A percentile compares a stretch with the other conserved stretches of the same genome.
phyloP scores from a whole-genome alignment of 35 echinoderm and acorn worm genomes.

The Strongylocentrotus purpuratus region DNA sequence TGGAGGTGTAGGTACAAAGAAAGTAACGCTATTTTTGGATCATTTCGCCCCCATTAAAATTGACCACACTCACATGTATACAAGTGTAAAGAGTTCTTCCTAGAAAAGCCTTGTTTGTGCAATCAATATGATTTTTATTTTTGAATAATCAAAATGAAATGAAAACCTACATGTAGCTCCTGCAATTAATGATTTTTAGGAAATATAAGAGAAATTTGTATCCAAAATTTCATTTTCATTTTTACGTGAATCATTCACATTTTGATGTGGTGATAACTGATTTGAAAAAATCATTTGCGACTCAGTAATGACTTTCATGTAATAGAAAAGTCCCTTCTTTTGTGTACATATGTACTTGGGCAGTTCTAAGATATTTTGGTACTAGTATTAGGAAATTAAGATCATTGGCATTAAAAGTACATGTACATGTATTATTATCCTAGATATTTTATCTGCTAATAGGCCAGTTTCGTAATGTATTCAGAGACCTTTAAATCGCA shows the following conservation, averaged over 20 bases:
- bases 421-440: too few species aligned
- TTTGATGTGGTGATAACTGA: neutral
- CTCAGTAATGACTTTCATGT: too few species aligned
- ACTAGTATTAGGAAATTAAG: too few species aligned
- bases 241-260: neutral
- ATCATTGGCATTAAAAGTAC: too few species aligned
- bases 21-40: neutral
- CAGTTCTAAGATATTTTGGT: too few species aligned
- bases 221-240: neutral
- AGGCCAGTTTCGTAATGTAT: too few species aligned
- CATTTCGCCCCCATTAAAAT: neutral
- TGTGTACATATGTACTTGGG: too few species aligned
- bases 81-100: neutral
- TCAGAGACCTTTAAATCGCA: too few species aligned
- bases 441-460: too few species aligned
- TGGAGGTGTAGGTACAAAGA: too few species aligned
- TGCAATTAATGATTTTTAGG: neutral
- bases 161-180: neutral
- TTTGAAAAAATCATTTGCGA: too few species aligned
- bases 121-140: neutral
- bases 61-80: neutral
- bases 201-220: neutral
- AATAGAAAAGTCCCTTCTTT: too few species aligned
- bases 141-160: neutral
- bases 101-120: neutral